Percentiles rank a stretch among this genome's conserved stretches.
phyloP scores from a whole-genome alignment of 2,797 vertebrate species.

The Coilia nasus region DNA sequence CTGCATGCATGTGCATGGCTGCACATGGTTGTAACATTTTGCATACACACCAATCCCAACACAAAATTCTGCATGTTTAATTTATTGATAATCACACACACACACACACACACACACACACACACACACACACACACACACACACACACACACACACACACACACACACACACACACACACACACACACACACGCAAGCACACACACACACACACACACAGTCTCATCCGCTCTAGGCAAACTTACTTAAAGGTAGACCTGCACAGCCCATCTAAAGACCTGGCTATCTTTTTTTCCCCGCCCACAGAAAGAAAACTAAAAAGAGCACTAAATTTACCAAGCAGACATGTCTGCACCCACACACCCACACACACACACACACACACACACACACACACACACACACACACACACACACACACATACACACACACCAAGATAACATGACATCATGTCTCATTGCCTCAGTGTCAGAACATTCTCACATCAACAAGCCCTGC shows the following conservation, averaged over 20 bases:
- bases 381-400: constrained; percentile 22
- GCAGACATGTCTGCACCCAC: constrained; percentile 1
- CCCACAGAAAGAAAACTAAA: background rate
- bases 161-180: constrained; percentile 40
- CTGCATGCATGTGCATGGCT: background rate
- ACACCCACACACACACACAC: constrained; percentile 15
- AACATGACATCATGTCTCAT: constrained; percentile 14
- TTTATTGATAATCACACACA: constrained; percentile 22
- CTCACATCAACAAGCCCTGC: background rate
- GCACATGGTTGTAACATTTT: background rate
- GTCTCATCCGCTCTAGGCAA: background rate
- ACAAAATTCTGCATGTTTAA: too few relatives aligned
- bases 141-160: constrained; percentile 35
- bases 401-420: constrained; percentile 17
- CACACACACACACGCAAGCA: constrained; percentile 7
- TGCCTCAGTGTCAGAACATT: background rate
- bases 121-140: constrained; percentile 36
- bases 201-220: background rate
- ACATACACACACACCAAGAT: constrained; percentile 13
- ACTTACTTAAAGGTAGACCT: too few relatives aligned
- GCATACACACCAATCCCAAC: constrained; percentile 22
- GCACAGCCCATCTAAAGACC: background rate
- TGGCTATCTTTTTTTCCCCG: background rate
- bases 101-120: constrained; percentile 20
- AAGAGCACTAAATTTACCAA: background rate